Evolutionary conservation across 2,888 invertebrate genomes (phyloP).

Genomic region (Amiota mariae): DNA sequence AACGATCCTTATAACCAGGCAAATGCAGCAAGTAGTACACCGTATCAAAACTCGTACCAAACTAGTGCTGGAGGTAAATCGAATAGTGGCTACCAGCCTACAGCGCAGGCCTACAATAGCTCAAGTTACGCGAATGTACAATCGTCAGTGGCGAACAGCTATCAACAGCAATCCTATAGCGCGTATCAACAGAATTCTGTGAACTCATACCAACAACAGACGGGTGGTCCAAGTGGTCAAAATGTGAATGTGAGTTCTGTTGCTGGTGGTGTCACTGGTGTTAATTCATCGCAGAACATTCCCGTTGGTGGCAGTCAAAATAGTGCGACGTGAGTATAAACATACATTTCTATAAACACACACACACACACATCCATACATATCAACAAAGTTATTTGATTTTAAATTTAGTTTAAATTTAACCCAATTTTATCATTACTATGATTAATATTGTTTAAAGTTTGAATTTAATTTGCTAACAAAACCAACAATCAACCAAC

Average conservation of each 20-base stretch:
- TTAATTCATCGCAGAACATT: constrained; percentile 71
- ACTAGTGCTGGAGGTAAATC: constrained; percentile 67
- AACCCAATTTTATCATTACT: background rate
- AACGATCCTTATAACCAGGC: constrained; percentile 72
- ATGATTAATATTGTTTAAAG: constrained; percentile 25
- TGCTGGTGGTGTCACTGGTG: constrained; percentile 58
- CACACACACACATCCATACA: too few relatives aligned
- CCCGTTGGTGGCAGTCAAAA: constrained; percentile 71
- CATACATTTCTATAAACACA: background rate
- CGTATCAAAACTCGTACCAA: constrained; percentile 71
- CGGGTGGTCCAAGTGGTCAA: constrained; percentile 57
- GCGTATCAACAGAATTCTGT: constrained; percentile 73
- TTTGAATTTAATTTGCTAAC: constrained; percentile 23
- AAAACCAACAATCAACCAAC: background rate
- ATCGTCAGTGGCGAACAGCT: constrained; percentile 70
- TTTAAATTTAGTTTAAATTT: background rate
- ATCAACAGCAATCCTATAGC: constrained; percentile 71
- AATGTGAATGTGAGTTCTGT: constrained; percentile 55
- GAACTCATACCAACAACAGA: constrained; percentile 73
- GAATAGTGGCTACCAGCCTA: constrained; percentile 68
- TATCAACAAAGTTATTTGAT: background rate
- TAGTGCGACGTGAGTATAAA: constrained; percentile 67
- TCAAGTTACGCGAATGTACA: constrained; percentile 72
- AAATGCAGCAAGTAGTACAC: constrained; percentile 59
- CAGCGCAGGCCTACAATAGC: constrained; percentile 70